These are phyloP conservation scores for Hephaestus fuliginosus DNA, from an alignment of 2,797 vertebrate species.

Conservation along the genomic window DNA sequence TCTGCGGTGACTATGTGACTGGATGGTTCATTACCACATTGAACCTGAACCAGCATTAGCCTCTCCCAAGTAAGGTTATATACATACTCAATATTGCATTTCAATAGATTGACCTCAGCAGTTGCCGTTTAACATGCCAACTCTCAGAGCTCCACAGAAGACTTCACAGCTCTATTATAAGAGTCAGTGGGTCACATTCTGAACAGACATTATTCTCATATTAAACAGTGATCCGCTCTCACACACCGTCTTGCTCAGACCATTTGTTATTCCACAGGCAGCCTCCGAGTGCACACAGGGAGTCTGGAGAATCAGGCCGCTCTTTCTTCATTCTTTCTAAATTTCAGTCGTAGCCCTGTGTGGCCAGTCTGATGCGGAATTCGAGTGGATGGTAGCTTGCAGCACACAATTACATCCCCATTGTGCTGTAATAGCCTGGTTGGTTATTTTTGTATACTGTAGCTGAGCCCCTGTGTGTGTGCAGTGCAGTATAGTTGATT, in stretches of 20 bases:
- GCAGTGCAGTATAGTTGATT: constrained; percentile 22
- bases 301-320: constrained; percentile 37
- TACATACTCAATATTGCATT: constrained; percentile 81
- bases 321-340: constrained; percentile 42
- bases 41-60: constrained; percentile 76
- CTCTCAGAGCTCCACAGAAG: constrained; percentile 59
- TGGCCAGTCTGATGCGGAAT: constrained; percentile 40
- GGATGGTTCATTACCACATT: constrained; percentile 69
- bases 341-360: constrained; percentile 44
- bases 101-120: constrained; percentile 76
- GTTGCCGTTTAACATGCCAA: constrained; percentile 66
- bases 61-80: constrained; percentile 77
- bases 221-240: constrained; percentile 65
- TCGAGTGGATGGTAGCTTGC: constrained; percentile 32
- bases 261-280: constrained; percentile 67
- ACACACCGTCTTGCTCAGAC: constrained; percentile 36
- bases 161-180: constrained; percentile 73
- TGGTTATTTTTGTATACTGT: constrained; percentile 26
- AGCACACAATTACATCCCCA: constrained; percentile 46
- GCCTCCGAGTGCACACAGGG: constrained; percentile 12
- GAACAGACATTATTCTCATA: constrained; percentile 73
- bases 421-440: constrained; percentile 25
- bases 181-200: constrained; percentile 71
- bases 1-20: constrained; percentile 66
- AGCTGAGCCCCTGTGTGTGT: constrained; percentile 14